Evolutionary conservation across 2,113 vertebrate species (phyloP).

Genomic region (Rhineura floridana): DNA sequence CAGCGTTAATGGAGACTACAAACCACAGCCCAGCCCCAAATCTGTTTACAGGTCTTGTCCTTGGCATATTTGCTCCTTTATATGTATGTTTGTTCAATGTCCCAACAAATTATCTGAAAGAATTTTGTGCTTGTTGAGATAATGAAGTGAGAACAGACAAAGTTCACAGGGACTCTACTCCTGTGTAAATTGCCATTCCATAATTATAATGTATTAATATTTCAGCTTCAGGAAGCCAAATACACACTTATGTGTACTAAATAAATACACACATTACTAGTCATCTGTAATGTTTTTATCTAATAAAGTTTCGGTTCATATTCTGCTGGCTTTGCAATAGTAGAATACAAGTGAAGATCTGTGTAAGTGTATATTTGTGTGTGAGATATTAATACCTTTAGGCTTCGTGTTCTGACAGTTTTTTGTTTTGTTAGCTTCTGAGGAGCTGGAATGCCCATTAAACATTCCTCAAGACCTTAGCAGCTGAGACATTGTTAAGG

Average conservation of each 20-base stretch:
- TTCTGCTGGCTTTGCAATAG: background rate
- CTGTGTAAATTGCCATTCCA: background rate
- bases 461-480: background rate
- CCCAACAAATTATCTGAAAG: background rate
- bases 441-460: background rate
- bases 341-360: background rate
- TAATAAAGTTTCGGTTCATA: background rate
- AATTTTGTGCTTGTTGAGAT: background rate
- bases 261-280: background rate
- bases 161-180: background rate
- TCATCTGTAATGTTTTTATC: background rate
- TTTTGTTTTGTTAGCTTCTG: background rate
- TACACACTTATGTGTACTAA: background rate
- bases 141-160: background rate
- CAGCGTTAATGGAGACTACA: background rate
- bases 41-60: background rate
- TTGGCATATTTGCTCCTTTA: background rate
- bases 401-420: background rate
- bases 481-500: background rate
- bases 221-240: background rate
- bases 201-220: background rate
- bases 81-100: background rate
- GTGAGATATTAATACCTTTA: background rate
- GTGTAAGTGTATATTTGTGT: background rate
- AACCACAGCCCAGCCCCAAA: background rate